Evolutionary conservation across 2,888 invertebrate species (phyloP).

Genomic region (Acrobasis consociella): DNA sequence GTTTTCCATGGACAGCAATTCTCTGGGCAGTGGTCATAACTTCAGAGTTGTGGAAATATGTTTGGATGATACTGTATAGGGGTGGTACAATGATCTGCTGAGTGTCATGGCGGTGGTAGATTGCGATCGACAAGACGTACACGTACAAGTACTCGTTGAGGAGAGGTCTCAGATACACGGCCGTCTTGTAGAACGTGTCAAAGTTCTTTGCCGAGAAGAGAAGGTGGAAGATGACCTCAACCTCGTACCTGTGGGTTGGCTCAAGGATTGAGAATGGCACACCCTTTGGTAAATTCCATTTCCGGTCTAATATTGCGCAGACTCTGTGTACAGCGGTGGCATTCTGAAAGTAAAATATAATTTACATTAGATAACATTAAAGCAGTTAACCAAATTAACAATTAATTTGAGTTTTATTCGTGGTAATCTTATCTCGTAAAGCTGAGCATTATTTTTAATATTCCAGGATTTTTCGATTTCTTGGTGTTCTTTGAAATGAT

Average conservation of each 20-base stretch:
- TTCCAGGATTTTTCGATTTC: conserved; percentile 76
- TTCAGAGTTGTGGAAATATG: conserved; percentile 86
- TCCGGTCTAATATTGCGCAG: conserved; percentile 73
- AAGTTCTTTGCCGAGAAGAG: conserved; percentile 88
- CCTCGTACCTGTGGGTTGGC: conserved; percentile 83
- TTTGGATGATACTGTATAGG: conserved; percentile 88
- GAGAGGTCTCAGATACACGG: conserved; percentile 85
- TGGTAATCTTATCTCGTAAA: conserved; percentile 65
- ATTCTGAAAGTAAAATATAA: conserved; percentile 57
- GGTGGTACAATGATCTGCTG: conserved; percentile 86
- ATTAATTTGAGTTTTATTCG: not conserved
- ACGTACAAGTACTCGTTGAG: conserved; percentile 88
- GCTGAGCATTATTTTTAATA: conserved; percentile 74
- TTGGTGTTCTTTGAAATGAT: conserved; percentile 75
- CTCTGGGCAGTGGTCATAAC: conserved; percentile 86
- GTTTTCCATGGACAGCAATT: conserved; percentile 72
- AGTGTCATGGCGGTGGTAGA: conserved; percentile 85
- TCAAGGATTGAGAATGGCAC: conserved; percentile 83
- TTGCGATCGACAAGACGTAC: conserved; percentile 84
- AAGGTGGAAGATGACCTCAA: conserved; percentile 84
- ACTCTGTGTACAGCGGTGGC: conserved; percentile 80
- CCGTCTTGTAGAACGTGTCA: conserved; percentile 86
- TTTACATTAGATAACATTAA: too few species aligned
- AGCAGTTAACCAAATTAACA: not conserved
- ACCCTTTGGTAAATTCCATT: conserved; percentile 80